These are phyloP conservation scores for Grallaria varia DNA, from an alignment of 2,113 vertebrate species.

Conservation along the genomic window DNA sequence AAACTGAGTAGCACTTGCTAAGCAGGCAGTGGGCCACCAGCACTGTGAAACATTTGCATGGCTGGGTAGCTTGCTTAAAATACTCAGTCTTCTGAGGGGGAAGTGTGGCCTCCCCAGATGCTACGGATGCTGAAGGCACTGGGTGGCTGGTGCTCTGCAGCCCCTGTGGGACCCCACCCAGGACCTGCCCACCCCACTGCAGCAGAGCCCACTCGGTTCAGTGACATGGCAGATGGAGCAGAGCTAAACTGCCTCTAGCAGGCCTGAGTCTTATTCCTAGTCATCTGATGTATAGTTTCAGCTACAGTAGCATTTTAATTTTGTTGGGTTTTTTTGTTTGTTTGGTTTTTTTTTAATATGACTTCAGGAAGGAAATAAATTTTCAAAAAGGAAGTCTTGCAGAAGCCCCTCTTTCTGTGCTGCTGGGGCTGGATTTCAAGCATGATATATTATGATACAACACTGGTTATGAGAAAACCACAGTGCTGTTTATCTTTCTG, in stretches of 20 bases:
- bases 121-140: neutral
- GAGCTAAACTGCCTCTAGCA: neutral
- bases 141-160: neutral
- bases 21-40: neutral
- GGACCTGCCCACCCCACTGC: accelerated
- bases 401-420: neutral
- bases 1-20: neutral
- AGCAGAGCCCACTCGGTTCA: neutral
- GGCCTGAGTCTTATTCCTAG: neutral
- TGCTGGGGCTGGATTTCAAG: neutral
- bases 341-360: accelerated
- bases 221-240: neutral
- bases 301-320: neutral
- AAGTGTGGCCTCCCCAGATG: accelerated
- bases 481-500: neutral
- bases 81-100: neutral
- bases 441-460: neutral
- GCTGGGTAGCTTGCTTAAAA: neutral
- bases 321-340: too few relatives aligned
- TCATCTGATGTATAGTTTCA: neutral
- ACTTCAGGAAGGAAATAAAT: neutral
- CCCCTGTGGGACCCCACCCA: neutral
- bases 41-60: neutral
- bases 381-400: neutral
- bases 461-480: neutral